Evolutionary conservation across 2,888 invertebrate genomes (phyloP).

Genomic region (Leucophenga maculata): DNA sequence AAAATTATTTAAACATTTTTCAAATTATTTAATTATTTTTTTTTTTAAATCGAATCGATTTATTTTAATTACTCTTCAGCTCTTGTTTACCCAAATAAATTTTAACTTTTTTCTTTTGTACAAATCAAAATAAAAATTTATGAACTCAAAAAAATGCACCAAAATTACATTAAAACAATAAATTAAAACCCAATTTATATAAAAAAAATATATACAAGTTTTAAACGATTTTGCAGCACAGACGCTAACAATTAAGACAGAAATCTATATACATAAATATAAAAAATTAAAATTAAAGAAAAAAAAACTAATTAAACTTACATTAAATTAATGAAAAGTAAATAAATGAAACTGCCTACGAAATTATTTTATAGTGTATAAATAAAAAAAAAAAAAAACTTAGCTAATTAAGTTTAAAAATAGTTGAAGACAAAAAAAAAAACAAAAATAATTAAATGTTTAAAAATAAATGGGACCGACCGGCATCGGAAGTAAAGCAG

Average conservation of each 20-base stretch:
- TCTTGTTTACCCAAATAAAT: too few species aligned
- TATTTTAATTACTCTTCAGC: too few species aligned
- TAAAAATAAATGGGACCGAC: slow-evolving; percentile 18
- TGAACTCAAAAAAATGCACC: not conserved
- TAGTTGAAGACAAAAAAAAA: slow-evolving; percentile 4
- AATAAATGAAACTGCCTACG: slow-evolving; percentile 68
- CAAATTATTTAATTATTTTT: too few species aligned
- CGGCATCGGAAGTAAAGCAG: not conserved
- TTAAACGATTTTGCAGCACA: slow-evolving; percentile 54
- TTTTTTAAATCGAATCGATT: too few species aligned
- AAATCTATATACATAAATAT: slow-evolving; percentile 26
- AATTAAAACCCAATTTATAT: not conserved
- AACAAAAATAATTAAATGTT: slow-evolving; percentile 18
- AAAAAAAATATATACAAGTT: slow-evolving; percentile 29
- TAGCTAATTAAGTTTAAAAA: slow-evolving; percentile 37
- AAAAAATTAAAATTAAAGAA: slow-evolving; percentile 40
- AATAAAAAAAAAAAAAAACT: slow-evolving; percentile 36
- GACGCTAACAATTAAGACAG: slow-evolving; percentile 30
- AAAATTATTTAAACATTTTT: too few species aligned
- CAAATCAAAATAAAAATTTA: slow-evolving; percentile 20
- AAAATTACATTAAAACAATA: not conserved
- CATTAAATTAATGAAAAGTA: slow-evolving; percentile 44
- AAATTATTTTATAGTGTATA: slow-evolving; percentile 45
- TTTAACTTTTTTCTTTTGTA: too few species aligned
- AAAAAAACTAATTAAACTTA: slow-evolving; percentile 39